phyloP scores from a whole-genome alignment of 64 coral and sea anemone genomes.

The Acropora tenuis region DNA sequence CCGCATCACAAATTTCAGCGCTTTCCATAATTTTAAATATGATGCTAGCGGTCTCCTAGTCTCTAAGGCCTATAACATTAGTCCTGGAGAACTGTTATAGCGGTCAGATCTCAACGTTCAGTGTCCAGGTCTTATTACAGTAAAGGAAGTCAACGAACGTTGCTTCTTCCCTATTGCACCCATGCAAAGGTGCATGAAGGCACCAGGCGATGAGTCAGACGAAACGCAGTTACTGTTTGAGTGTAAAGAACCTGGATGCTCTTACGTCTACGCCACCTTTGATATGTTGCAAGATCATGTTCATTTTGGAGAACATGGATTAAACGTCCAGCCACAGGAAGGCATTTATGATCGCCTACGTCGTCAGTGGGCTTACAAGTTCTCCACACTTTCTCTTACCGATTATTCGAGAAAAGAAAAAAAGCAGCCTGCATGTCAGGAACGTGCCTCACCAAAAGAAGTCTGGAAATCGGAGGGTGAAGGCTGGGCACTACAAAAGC shows the following conservation, averaged over 20 bases:
- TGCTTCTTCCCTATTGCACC: conserved; percentile 45
- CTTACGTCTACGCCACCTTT: conserved; percentile 8
- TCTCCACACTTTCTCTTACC: conserved; percentile 20
- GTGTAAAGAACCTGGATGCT: conserved; percentile 42
- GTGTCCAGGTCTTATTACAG: conserved; percentile 26
- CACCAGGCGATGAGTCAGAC: conserved; percentile 32
- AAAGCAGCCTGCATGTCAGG: background rate
- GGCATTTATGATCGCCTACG: conserved; percentile 39
- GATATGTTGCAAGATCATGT: conserved; percentile 41
- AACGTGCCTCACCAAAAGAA: background rate
- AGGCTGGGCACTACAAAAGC: too few species aligned
- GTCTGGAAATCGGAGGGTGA: background rate
- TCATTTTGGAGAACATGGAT: conserved; percentile 35
- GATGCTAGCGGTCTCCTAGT: background rate
- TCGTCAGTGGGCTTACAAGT: conserved; percentile 44
- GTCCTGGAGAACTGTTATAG: too few species aligned
- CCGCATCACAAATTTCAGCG: conserved; percentile 49
- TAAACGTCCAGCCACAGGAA: conserved; percentile 14
- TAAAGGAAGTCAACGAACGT: conserved; percentile 50
- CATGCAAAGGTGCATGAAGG: conserved; percentile 44
- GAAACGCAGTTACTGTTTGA: conserved; percentile 48
- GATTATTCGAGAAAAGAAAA: background rate
- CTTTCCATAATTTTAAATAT: conserved; percentile 59
- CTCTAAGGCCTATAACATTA: too few species aligned
- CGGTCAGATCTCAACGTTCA: conserved; percentile 47